Base-by-base conservation (phyloP, 2,113 vertebrate genomes). In the Psilopsiagon aurifrons region DNA sequence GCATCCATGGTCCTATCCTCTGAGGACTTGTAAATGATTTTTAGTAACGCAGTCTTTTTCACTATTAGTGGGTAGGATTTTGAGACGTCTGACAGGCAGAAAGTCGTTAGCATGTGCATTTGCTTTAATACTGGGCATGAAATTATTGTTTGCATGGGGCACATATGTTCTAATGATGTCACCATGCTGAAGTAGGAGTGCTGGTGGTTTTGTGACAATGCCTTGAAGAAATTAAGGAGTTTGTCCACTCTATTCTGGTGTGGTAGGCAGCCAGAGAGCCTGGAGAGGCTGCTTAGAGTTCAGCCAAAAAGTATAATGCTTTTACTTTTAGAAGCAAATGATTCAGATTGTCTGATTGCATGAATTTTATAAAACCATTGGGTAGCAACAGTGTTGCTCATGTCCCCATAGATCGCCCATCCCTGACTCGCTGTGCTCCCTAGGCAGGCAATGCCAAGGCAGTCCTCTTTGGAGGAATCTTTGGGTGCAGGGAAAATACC, bases 81-180 rank as follows among this genome's bases (percentile, higher is more conserved):
- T 70, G 70, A 75, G 85, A 74, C 92, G 68, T 92, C 78, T 92
- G 93, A 91, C 71, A 92, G 49, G 57, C 88, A 86, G 75, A 92
- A 91, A 90, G 57, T 54, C 79, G 79, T 73, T 71, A 92, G 39
- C 80, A 63, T 68, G 89, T 68, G 62, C 24, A 24, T 91, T 91
- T 3, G 17, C 82, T 96, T 85, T 85, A 75, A 46, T 82, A 67
- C 25, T 83, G 85, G 90, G 86, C 70, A 54, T 11, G 46, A 82
- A 46, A 76, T 24, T 63, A 63, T 69, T 93, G 78, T 89, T 86
- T 92, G 92, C 86, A 91, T 66, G 83, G 75, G 70, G 47, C 68
- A 80, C 91, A 87, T 87, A 92, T 88, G 70, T 82, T 90, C 24
- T 88, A 80, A 92, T 85, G 88, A 88, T 93, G 79, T 94, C 94